These are phyloP conservation scores for Sarcophilus harrisii DNA, from an alignment of 2,797 vertebrate genomes.

Conservation along the genomic window DNA sequence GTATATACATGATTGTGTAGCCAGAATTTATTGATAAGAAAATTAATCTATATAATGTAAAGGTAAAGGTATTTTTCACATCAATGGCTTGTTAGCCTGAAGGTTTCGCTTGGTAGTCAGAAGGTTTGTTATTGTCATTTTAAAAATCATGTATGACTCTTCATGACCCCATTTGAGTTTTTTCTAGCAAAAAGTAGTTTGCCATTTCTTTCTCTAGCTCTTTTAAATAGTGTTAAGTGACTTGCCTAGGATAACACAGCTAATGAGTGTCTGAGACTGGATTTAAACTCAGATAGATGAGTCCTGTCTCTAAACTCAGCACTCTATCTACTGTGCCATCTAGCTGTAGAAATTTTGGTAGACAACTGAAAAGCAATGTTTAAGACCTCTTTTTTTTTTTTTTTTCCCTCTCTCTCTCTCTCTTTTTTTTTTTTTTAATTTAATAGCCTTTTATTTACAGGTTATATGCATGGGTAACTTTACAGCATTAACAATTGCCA, in stretches of 20 bases:
- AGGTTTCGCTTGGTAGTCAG: neutral
- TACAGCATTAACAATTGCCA: no score
- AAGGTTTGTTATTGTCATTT: no score
- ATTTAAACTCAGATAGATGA: neutral
- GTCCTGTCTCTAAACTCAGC: neutral
- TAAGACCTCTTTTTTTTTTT: no score
- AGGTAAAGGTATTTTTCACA: neutral
- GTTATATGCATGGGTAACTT: no score
- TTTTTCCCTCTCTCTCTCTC: no score
- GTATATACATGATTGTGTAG: neutral
- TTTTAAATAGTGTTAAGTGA: neutral
- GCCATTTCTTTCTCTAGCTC: neutral
- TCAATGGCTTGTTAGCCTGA: neutral
- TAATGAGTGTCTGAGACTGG: neutral
- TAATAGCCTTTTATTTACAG: no score
- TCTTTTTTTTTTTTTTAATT: no score
- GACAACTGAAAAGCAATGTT: neutral
- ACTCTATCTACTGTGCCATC: neutral
- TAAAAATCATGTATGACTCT: no score
- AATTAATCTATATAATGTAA: neutral
- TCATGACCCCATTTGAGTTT: no score
- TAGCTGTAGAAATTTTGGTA: neutral
- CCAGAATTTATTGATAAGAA: neutral
- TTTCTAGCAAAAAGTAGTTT: neutral
- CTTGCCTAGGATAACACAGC: neutral